Evolutionary conservation across 2,888 invertebrate species (phyloP).

Genomic region (Resseliella maxima): DNA sequence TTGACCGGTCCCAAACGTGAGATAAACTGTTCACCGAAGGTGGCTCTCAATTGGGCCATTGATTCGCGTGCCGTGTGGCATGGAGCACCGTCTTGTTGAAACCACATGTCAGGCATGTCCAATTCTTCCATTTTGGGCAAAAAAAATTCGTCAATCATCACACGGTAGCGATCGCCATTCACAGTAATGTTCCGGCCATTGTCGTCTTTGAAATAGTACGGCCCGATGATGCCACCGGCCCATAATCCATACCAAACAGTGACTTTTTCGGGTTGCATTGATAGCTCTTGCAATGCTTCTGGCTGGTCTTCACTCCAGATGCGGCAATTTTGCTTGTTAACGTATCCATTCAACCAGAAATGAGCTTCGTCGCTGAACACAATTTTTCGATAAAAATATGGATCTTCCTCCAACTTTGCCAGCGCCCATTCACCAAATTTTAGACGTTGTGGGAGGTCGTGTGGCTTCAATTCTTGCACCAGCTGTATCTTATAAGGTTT

Average conservation of each 20-base stretch:
- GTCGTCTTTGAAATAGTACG: conserved; percentile 20
- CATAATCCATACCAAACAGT: conserved; percentile 48
- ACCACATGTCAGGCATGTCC: conserved; percentile 7
- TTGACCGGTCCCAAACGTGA: conserved; percentile 51
- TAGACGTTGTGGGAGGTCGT: conserved; percentile 35
- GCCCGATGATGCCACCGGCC: conserved; percentile 36
- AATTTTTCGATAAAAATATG: conserved; percentile 1
- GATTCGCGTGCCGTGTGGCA: conserved; percentile 17
- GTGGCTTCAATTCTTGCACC: conserved; percentile 53
- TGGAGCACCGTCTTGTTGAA: conserved; percentile 56
- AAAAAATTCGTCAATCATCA: conserved; percentile 19
- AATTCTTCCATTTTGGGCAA: not conserved
- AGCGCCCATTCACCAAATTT: conserved; percentile 46
- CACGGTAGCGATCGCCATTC: conserved; percentile 53
- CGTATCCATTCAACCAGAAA: conserved; percentile 49
- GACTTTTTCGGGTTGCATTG: conserved; percentile 7
- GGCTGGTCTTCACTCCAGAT: not conserved
- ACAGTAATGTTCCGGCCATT: not conserved
- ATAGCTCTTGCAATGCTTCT: not conserved
- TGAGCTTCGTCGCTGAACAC: conserved; percentile 41
- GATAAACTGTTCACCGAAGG: conserved; percentile 55
- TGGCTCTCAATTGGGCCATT: conserved; percentile 17
- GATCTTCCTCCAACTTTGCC: not conserved
- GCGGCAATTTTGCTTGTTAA: conserved; percentile 46
- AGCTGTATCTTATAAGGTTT: conserved; percentile 42